Evolutionary conservation across 1,140 invertebrate species (phyloP).

Genomic region (Philopotamus ludificatus): DNA sequence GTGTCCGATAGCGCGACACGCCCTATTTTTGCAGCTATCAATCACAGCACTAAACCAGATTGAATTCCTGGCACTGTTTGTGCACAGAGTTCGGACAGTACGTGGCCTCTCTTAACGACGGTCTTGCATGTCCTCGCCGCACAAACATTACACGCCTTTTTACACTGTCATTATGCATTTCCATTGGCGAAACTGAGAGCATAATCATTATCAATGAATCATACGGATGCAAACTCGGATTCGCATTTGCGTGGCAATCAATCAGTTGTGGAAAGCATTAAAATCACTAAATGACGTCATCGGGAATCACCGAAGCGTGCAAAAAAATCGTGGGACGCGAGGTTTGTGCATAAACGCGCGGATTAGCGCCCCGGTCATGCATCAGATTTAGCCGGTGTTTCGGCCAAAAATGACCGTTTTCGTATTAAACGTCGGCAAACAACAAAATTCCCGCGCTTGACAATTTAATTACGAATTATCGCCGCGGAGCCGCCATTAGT

Average conservation of each 20-base stretch:
- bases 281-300: too few relatives aligned
- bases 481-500: constrained; percentile 39
- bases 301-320: too few relatives aligned
- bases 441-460: constrained; percentile 36
- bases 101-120: background rate
- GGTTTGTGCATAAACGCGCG: too few relatives aligned
- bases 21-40: constrained; percentile 14
- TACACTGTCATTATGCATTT: too few relatives aligned
- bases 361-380: background rate
- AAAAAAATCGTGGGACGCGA: too few relatives aligned
- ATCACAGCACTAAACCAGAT: constrained; percentile 13
- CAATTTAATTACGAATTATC: constrained; percentile 43
- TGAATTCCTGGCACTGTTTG: constrained; percentile 17
- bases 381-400: background rate
- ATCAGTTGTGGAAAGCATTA: too few relatives aligned
- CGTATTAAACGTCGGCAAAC: constrained; percentile 35
- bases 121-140: background rate
- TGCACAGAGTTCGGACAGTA: constrained; percentile 6
- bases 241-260: too few relatives aligned
- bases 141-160: too few relatives aligned
- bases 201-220: too few relatives aligned
- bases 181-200: too few relatives aligned
- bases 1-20: constrained; percentile 10
- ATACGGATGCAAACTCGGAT: too few relatives aligned
- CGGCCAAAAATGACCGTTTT: constrained; percentile 5